A percentile compares a stretch with the other conserved stretches of the same genome.
Conservation (phyloP, 2,888 invertebrate genomes). For the Drosophila dives region DNA sequence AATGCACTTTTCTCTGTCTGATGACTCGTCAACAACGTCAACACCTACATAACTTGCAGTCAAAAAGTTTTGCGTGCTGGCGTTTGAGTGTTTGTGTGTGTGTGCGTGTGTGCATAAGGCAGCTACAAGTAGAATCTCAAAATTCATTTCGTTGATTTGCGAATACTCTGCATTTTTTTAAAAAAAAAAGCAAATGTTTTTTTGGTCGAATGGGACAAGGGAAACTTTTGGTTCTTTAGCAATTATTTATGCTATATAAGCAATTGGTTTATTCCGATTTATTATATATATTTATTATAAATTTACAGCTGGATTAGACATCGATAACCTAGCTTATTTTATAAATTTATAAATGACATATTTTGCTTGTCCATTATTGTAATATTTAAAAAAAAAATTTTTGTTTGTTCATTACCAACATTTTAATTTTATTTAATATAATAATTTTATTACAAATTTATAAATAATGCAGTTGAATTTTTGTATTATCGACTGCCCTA, state of each 20-base stretch:
- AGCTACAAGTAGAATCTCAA: neutral
- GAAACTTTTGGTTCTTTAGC: too few species aligned
- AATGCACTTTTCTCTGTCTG: conserved; percentile 12
- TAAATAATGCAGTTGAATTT: too few species aligned
- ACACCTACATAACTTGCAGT: conserved; percentile 39
- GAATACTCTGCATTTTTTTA: conserved; percentile 21
- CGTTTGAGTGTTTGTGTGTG: neutral
- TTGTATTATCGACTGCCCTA: too few species aligned
- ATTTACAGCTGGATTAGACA: too few species aligned
- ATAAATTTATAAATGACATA: too few species aligned
- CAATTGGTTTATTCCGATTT: too few species aligned
- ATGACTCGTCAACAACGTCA: conserved; percentile 50
- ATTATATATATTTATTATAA: too few species aligned
- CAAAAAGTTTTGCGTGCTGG: conserved; percentile 8
- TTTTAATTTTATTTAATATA: neutral
- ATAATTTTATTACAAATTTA: too few species aligned
- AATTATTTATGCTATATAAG: too few species aligned
- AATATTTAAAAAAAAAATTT: too few species aligned
- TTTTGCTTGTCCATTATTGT: too few species aligned
- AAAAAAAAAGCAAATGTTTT: neutral
- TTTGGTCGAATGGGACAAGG: rapidly evolving
- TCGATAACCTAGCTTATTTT: too few species aligned
- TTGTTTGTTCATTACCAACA: neutral
- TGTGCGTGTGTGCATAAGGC: neutral
- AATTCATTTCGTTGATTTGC: neutral